Percentiles rank a stretch among this genome's conserved stretches.
These are phyloP conservation scores for Limanda limanda DNA, from an alignment of 2,113 vertebrate species.

Conservation along the genomic window DNA sequence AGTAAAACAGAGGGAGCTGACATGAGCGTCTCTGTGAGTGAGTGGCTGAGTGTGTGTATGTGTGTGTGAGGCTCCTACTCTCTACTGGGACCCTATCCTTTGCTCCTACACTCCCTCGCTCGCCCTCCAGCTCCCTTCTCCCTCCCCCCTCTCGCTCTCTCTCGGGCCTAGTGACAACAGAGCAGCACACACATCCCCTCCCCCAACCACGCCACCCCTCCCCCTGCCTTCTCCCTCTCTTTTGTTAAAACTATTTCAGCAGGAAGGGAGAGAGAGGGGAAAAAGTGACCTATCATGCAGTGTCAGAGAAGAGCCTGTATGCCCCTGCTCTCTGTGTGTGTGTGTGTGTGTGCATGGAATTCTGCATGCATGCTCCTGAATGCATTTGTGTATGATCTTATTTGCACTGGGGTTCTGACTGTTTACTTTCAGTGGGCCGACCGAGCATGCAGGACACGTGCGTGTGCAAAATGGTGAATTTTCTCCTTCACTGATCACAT, in stretches of 20 bases:
- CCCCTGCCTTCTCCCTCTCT: conserved; percentile 64
- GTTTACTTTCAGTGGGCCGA: conserved; percentile 23
- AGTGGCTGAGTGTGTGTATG: conserved; percentile 5
- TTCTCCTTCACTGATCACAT: conserved; percentile 72
- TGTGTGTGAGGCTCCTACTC: conserved; percentile 36
- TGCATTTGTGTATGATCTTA: conserved; percentile 20
- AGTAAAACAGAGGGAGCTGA: conserved; percentile 39
- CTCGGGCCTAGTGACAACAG: conserved; percentile 75
- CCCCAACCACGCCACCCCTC: conserved; percentile 55
- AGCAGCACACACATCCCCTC: conserved; percentile 67
- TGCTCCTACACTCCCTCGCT: conserved; percentile 64
- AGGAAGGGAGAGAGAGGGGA: conserved; percentile 77
- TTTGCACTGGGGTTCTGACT: conserved; percentile 25
- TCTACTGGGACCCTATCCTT: conserved; percentile 66
- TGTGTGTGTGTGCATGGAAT: conserved; percentile 25
- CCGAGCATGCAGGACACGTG: conserved; percentile 17
- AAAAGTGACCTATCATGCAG: conserved; percentile 79
- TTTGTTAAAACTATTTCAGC: conserved; percentile 83
- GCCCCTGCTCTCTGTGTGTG: conserved; percentile 13
- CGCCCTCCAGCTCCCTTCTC: conserved; percentile 55
- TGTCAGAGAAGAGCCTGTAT: conserved; percentile 63
- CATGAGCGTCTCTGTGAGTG: conserved; percentile 13
- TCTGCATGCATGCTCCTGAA: conserved; percentile 19
- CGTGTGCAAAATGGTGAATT: conserved; percentile 58
- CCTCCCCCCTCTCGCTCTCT: conserved; percentile 44